These are phyloP conservation scores for Parapristionchus giblindavisi DNA, from an alignment of 2,888 invertebrate species.

Conservation along the genomic window DNA sequence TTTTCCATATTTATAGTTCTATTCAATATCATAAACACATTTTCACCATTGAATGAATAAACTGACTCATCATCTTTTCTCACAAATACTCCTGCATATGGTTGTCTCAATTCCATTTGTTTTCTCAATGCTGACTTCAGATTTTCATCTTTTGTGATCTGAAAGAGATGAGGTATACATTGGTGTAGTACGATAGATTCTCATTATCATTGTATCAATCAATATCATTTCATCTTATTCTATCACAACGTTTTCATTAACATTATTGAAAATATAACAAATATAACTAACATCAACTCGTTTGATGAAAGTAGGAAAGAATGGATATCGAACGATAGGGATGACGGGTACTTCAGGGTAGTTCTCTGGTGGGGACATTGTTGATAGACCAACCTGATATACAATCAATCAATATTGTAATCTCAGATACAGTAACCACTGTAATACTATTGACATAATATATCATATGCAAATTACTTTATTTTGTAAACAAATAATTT, in stretches of 20 bases:
- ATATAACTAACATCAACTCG: slow-evolving; percentile 82
- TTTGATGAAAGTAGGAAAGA: slow-evolving; percentile 97
- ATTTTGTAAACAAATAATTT: no score
- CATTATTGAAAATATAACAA: neutral
- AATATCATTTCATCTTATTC: no score
- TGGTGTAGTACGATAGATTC: neutral
- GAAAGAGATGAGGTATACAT: slow-evolving; percentile 51
- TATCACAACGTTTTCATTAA: neutral
- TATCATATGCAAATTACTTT: no score
- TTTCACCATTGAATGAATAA: neutral
- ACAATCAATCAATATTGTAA: neutral
- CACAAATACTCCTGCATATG: slow-evolving; percentile 95
- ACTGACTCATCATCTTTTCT: slow-evolving; percentile 85
- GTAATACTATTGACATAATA: no score
- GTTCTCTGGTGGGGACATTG: slow-evolving; percentile 88
- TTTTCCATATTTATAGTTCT: neutral
- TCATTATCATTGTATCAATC: no score
- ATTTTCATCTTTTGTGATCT: slow-evolving; percentile 83
- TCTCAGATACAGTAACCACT: no score
- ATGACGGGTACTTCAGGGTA: slow-evolving; percentile 96
- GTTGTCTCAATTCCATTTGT: slow-evolving; percentile 93
- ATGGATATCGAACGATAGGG: slow-evolving; percentile 90
- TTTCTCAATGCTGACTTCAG: slow-evolving; percentile 88
- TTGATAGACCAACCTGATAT: slow-evolving; percentile 43
- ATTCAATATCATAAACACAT: neutral